Evolutionary conservation across 2,797 vertebrate species (phyloP).

Genomic region (Gymnocypris eckloni): DNA sequence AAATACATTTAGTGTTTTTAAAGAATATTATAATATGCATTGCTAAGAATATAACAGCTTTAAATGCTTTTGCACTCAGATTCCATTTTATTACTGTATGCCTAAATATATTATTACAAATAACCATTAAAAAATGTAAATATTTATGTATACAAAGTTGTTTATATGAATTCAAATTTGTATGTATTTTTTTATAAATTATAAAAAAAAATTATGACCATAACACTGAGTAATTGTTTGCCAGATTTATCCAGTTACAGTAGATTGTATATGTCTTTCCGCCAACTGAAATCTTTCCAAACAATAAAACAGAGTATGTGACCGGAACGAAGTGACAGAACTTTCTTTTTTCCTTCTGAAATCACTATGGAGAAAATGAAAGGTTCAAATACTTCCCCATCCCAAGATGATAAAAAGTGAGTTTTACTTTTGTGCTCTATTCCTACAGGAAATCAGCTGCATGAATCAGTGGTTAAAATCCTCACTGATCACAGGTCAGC

Average conservation of each 20-base stretch:
- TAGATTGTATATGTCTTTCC: neutral
- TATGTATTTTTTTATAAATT: neutral
- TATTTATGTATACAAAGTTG: too few relatives aligned
- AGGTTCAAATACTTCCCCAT: neutral
- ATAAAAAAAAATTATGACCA: too few relatives aligned
- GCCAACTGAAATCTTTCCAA: neutral
- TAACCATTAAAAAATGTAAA: too few relatives aligned
- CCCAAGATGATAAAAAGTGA: neutral
- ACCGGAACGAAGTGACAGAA: neutral
- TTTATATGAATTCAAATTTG: neutral
- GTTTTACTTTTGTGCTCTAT: neutral
- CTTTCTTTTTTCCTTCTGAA: neutral
- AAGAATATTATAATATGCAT: neutral
- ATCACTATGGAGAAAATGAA: neutral
- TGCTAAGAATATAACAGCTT: too few relatives aligned
- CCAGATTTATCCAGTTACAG: neutral
- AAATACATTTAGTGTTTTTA: neutral
- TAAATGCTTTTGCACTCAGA: too few relatives aligned
- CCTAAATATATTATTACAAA: neutral
- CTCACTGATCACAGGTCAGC: conserved; percentile 27
- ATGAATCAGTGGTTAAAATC: neutral
- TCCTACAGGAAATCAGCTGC: neutral
- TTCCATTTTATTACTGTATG: too few relatives aligned
- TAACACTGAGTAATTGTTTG: neutral
- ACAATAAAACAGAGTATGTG: neutral